Evolutionary conservation across 1,140 invertebrate species (phyloP).

Genomic region (Laupala kohalensis): DNA sequence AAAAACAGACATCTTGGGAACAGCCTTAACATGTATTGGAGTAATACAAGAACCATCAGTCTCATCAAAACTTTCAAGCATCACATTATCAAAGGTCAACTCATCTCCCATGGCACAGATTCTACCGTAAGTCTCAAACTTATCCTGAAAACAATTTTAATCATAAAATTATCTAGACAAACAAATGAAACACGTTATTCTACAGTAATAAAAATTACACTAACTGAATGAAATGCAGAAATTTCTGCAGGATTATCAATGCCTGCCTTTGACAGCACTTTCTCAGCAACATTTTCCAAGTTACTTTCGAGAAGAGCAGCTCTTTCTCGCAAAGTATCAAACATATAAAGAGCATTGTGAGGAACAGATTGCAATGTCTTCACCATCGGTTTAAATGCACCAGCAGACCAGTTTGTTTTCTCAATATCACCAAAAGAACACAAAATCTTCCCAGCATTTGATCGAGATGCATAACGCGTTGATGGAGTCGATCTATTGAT

Average conservation of each 20-base stretch:
- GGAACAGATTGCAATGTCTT: conserved; percentile 2
- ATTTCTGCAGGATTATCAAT: too few relatives aligned
- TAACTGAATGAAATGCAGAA: too few relatives aligned
- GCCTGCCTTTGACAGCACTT: neutral
- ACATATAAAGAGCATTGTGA: conserved; percentile 28
- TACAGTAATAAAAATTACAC: too few relatives aligned
- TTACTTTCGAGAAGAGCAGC: conserved; percentile 14
- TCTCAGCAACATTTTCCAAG: neutral
- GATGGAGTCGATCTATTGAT: conserved; percentile 21
- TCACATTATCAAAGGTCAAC: conserved; percentile 36
- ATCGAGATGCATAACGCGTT: conserved; percentile 36
- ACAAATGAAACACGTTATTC: too few relatives aligned
- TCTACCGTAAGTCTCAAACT: conserved; percentile 34
- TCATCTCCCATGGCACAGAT: conserved; percentile 57
- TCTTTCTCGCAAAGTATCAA: conserved; percentile 36
- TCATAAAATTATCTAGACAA: too few relatives aligned
- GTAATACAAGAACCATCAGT: conserved; percentile 11
- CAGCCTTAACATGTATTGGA: neutral
- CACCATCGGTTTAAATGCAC: neutral
- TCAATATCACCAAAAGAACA: conserved; percentile 29
- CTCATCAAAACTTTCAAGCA: neutral
- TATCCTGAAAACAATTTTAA: neutral
- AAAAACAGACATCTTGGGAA: conserved; percentile 53
- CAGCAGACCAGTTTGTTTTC: conserved; percentile 14
- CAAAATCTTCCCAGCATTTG: conserved; percentile 38